Base-by-base conservation (phyloP, 2,113 vertebrate genomes). In the Thinocorus orbignyianus region DNA sequence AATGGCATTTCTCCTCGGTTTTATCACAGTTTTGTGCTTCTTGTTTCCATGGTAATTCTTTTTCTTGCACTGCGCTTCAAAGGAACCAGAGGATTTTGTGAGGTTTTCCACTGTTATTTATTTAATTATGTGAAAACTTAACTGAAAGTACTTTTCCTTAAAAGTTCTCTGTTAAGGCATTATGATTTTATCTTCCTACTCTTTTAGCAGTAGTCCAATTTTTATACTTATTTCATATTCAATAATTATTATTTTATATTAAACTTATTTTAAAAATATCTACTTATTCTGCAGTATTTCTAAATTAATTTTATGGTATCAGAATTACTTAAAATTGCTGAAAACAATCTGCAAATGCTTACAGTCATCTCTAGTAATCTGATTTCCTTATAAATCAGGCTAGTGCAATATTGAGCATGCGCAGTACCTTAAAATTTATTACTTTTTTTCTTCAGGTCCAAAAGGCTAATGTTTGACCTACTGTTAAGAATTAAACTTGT, bases 21-120 rank as follows among this genome's bases (percentile, higher is more conserved):
- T 92, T 92, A 88, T 80, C 93, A 80, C 66, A 74, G 33, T 94
- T 88, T 95, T 97, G 78, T 77, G 61, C 62, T 90, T 82, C 31
- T 80, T 88, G 95, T 98, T 97, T 92, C 97, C 91, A 97, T 98
- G 92, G 96, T 52, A 94, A 96, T 95, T 35, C 16, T 60, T 97
- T 92, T 96, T 94, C 81, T 96, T 94, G 57, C 72, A 77, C 60
- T 83, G 69, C 94, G 41, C 74, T 97, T 97, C 49, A 89, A 84
- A 77, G 61, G 85, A 94, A 81, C 15, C 39, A 81, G 76, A 83
- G 68, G 46, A 93, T 93, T 95, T 70, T 61, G 72, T 93, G 88
- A 95, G 71, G 54, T 35, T 90, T 69, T 69, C 37, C 69, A 6
- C 86, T 55, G 49, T 96, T 93, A 82, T 95, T 97, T 96, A 88